phyloP scores from a whole-genome alignment of 2,888 invertebrate genomes.

The Artemia sinica region DNA sequence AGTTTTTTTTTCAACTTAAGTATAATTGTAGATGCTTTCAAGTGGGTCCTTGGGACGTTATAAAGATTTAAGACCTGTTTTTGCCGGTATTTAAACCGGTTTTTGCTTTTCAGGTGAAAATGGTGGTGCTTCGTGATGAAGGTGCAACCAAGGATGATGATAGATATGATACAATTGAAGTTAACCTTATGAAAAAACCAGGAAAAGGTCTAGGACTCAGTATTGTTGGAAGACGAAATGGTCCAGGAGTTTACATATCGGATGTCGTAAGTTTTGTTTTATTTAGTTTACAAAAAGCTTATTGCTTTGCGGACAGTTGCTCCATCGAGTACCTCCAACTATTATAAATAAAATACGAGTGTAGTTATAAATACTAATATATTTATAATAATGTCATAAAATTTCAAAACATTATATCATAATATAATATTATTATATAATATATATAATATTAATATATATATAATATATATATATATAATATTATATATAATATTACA shows the following conservation, averaged over 20 bases:
- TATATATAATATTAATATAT: no score
- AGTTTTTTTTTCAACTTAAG: no score
- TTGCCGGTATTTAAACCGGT: no score
- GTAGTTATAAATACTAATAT: neutral
- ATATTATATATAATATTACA: no score
- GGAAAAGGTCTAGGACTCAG: constrained; percentile 76
- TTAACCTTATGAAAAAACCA: constrained; percentile 68
- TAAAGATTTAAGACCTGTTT: no score
- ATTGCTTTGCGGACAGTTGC: neutral
- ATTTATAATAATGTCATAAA: neutral
- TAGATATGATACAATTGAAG: constrained; percentile 50
- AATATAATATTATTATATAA: no score
- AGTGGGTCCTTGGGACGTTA: no score
- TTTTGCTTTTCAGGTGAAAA: constrained; percentile 46
- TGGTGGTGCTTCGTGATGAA: constrained; percentile 57
- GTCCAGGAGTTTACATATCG: constrained; percentile 70
- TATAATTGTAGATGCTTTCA: no score
- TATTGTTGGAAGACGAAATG: constrained; percentile 56
- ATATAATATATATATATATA: no score
- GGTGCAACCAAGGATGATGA: constrained; percentile 43
- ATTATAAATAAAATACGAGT: neutral
- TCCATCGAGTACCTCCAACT: neutral
- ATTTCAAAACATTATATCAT: no score
- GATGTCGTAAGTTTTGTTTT: constrained; percentile 54
- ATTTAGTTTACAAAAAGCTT: neutral